Conservation (phyloP, 2,888 invertebrate genomes). For the Sesia bembeciformis region DNA sequence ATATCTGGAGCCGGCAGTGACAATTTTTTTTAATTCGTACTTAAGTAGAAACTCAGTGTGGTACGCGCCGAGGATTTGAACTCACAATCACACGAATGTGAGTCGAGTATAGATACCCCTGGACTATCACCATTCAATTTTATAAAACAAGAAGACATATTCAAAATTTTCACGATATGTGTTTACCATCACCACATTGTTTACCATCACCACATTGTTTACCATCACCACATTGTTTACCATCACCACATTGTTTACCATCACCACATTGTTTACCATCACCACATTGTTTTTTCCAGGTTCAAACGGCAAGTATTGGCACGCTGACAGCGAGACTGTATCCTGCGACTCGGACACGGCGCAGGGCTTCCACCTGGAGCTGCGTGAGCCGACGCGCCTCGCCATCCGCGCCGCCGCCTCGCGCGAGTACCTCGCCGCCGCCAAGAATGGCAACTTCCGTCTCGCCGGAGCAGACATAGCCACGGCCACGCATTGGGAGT, state of each 20-base stretch:
- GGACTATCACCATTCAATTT: too few species aligned
- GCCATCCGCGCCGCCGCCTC: conserved; percentile 86
- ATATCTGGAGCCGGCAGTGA: too few species aligned
- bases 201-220: background rate
- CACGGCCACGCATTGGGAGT: conserved; percentile 94
- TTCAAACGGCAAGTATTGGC: conserved; percentile 95
- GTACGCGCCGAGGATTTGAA: too few species aligned
- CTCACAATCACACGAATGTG: too few species aligned
- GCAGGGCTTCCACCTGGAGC: conserved; percentile 91
- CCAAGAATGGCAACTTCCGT: conserved; percentile 93
- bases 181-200: background rate
- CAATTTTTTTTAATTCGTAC: too few species aligned
- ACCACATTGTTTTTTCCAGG: conserved; percentile 65
- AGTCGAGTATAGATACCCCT: too few species aligned
- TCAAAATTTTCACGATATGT: too few species aligned
- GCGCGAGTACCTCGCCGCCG: conserved; percentile 88
- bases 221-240: background rate
- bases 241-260: background rate
- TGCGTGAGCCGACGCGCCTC: conserved; percentile 93
- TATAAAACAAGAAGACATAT: too few species aligned
- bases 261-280: background rate
- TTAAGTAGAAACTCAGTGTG: too few species aligned
- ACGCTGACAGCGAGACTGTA: conserved; percentile 90
- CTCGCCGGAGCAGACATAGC: conserved; percentile 85
- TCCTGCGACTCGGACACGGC: conserved; percentile 89